phyloP scores from a whole-genome alignment of 2,113 vertebrate genomes.

The Pyrgilauda ruficollis region DNA sequence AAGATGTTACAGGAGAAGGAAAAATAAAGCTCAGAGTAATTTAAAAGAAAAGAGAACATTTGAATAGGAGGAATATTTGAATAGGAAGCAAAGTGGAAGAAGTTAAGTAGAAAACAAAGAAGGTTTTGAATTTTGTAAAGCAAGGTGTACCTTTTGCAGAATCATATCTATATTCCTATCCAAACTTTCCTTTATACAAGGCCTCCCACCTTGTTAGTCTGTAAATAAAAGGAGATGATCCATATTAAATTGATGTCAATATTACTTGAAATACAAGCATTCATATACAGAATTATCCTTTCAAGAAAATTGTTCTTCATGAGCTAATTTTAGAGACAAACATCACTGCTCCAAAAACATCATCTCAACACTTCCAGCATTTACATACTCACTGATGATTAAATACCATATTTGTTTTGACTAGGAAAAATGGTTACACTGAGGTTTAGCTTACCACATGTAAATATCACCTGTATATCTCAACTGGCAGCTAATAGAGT shows the following conservation, averaged over 20 bases:
- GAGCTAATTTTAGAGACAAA: background rate
- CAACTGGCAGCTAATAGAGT: background rate
- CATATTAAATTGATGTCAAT: background rate
- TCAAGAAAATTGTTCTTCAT: background rate
- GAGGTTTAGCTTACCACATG: background rate
- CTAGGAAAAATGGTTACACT: background rate
- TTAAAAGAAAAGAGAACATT: background rate
- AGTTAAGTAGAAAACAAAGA: constrained; percentile 5
- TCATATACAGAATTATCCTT: background rate
- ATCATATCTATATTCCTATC: background rate
- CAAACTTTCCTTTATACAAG: background rate
- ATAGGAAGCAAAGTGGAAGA: background rate
- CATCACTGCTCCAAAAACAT: background rate
- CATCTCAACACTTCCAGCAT: background rate
- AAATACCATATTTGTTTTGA: background rate
- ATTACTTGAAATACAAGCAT: background rate
- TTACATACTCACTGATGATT: background rate
- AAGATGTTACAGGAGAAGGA: background rate
- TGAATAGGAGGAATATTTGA: background rate
- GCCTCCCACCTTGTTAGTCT: background rate
- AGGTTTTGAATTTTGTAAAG: constrained; percentile 1
- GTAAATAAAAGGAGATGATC: background rate
- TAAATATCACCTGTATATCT: background rate
- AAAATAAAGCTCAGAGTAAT: background rate
- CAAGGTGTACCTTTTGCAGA: background rate